Base-by-base conservation (phyloP, 2,797 vertebrate species). In the Oreochromis mossambicus region DNA sequence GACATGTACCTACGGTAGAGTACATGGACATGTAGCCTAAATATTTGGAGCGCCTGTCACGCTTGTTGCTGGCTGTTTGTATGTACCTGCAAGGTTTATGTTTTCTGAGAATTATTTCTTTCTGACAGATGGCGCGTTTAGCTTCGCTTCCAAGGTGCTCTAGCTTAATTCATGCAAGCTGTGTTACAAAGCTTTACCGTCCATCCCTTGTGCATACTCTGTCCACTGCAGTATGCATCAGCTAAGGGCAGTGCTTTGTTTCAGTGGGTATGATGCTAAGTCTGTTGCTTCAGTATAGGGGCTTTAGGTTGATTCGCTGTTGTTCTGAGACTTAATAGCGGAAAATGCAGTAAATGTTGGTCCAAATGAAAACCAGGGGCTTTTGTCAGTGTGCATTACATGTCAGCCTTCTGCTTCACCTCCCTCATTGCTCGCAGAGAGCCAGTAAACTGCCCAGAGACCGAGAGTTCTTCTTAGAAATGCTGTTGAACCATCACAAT, bases 401-500 rank as follows among this genome's bases (percentile, higher is more conserved):
- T 87, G 83, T 93, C 87, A 88, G 81, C 80, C 85, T 76, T 32
- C 34, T 36, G 77, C 87, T 89, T 91, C 81, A 90, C 88, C 86
- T 94, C 86, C 92, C 83, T 83, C 81, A 66, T 82, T 84, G 84
- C 82, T 88, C 77, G 10, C 80, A 86, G 75, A 77, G 88, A 87
- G 93, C 86, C 87, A 82, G 87, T 80, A 90, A 94, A 92, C 91
- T 90, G 91, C 91, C 89, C 91, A 78, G 86, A 91, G 93, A 89
- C 87, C 77, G 32, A 77, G 79, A 81, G 77, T 88, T 83, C 89
- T 94, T 94, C 91, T 91, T 91, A 90, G 92, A 95, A 96, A 95
- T 84, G 84, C 90, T 92, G 94, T 92, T 95, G 92, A 96, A 96
- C 95, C 93, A 95, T 95, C 94, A 93, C 91, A 95, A 93, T 93